Percentiles rank a stretch among this genome's conserved stretches.
phyloP scores from a whole-genome alignment of 2,888 invertebrate genomes.

The Trilocha varians region DNA sequence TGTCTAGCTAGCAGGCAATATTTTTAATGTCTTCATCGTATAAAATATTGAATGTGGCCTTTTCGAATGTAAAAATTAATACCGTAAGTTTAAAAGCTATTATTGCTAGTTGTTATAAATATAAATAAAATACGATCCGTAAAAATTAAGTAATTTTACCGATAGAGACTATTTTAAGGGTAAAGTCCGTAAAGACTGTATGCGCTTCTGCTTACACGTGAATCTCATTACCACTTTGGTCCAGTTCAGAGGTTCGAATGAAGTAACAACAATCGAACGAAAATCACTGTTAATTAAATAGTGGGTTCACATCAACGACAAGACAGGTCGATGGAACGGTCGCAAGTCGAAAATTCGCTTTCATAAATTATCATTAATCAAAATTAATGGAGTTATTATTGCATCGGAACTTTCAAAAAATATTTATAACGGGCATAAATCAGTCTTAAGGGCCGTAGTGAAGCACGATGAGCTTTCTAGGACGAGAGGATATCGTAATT shows the following conservation, averaged over 20 bases:
- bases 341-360: constrained; percentile 57
- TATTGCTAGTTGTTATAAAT: too few species aligned
- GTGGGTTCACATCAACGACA: constrained; percentile 40
- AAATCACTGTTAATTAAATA: constrained; percentile 57
- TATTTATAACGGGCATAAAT: constrained; percentile 69
- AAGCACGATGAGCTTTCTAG: constrained; percentile 60
- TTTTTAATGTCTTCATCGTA: constrained; percentile 2
- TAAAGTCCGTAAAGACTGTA: too few species aligned
- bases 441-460: constrained; percentile 68
- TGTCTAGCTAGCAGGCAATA: constrained; percentile 18
- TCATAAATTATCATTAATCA: constrained; percentile 71
- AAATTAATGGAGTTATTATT: constrained; percentile 74
- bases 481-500: constrained; percentile 46
- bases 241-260: constrained; percentile 22
- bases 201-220: too few species aligned
- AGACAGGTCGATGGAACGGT: constrained; percentile 36
- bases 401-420: constrained; percentile 70
- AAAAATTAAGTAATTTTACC: too few species aligned
- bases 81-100: not conserved
- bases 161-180: too few species aligned
- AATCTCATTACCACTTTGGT: too few species aligned
- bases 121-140: too few species aligned
- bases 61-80: not conserved
- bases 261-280: constrained; percentile 53
- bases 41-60: not conserved